These are phyloP conservation scores for Cherax quadricarinatus DNA, from an alignment of 1,140 invertebrate genomes.

Conservation along the genomic window DNA sequence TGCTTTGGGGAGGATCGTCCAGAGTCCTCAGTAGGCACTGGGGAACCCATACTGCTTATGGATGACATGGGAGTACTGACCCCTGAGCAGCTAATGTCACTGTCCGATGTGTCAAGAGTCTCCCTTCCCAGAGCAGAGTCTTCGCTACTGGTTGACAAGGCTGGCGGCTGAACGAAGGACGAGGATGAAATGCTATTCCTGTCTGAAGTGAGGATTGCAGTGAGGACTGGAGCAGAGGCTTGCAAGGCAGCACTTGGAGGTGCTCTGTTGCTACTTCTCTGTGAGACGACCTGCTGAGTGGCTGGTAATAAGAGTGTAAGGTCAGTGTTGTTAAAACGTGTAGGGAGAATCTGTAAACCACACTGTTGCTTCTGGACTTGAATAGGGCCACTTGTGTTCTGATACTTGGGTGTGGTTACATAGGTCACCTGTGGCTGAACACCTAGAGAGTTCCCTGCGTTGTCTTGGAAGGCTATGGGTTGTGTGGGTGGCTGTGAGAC, in stretches of 20 bases:
- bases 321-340: conserved; percentile 73
- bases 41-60: conserved; percentile 48
- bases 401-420: conserved; percentile 17
- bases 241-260: conserved; percentile 47
- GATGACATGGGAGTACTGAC: conserved; percentile 51
- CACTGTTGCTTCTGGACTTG: background rate
- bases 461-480: conserved; percentile 24
- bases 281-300: background rate
- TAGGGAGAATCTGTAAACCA: conserved; percentile 13
- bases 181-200: background rate
- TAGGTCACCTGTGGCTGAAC: conserved; percentile 42
- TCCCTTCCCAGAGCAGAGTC: conserved; percentile 54
- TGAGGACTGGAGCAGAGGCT: conserved; percentile 54
- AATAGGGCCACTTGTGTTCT: background rate
- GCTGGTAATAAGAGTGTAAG: conserved; percentile 82
- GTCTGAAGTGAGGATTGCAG: conserved; percentile 51
- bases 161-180: conserved; percentile 45
- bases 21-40: conserved; percentile 37
- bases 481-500: conserved; percentile 1
- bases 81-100: conserved; percentile 57
- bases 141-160: conserved; percentile 52
- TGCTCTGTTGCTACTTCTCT: conserved; percentile 1
- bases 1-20: conserved; percentile 23
- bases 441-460: conserved; percentile 44
- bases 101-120: conserved; percentile 44